These are phyloP conservation scores for Tretioscincus oriximinensis DNA, from an alignment of 2,113 vertebrate species.

Conservation along the genomic window DNA sequence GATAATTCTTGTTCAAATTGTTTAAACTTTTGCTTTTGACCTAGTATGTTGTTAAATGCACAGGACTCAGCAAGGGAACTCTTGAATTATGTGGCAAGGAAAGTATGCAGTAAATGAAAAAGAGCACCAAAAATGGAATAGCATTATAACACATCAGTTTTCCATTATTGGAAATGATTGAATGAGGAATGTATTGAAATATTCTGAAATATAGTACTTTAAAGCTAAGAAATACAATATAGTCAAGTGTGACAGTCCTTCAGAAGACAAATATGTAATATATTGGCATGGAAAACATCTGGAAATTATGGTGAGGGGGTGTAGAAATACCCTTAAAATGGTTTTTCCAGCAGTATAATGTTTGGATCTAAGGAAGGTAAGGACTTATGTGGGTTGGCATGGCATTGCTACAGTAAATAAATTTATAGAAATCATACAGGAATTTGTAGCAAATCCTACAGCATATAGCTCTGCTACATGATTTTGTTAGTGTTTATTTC, in stretches of 20 bases:
- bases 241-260: slow-evolving; percentile 13
- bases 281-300: slow-evolving; percentile 36
- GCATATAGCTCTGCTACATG: too few species aligned
- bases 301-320: slow-evolving; percentile 38
- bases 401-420: slow-evolving; percentile 13
- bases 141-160: slow-evolving; percentile 18
- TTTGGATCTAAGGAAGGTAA: slow-evolving; percentile 18
- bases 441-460: too few species aligned
- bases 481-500: too few species aligned
- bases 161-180: slow-evolving; percentile 29
- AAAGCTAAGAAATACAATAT: slow-evolving; percentile 26
- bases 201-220: slow-evolving; percentile 24
- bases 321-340: background rate
- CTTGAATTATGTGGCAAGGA: background rate
- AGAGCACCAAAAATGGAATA: background rate
- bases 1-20: background rate
- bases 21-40: background rate
- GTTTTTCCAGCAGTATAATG: slow-evolving; percentile 1
- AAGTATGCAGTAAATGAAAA: fast-evolving
- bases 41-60: background rate
- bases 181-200: slow-evolving; percentile 35
- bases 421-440: background rate
- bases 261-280: slow-evolving; percentile 36
- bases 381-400: background rate
- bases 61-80: background rate